Percentiles rank a stretch among this genome's conserved stretches.
Conservation (phyloP, 1,140 invertebrate genomes). For the Macrosteles quadrilineatus region DNA sequence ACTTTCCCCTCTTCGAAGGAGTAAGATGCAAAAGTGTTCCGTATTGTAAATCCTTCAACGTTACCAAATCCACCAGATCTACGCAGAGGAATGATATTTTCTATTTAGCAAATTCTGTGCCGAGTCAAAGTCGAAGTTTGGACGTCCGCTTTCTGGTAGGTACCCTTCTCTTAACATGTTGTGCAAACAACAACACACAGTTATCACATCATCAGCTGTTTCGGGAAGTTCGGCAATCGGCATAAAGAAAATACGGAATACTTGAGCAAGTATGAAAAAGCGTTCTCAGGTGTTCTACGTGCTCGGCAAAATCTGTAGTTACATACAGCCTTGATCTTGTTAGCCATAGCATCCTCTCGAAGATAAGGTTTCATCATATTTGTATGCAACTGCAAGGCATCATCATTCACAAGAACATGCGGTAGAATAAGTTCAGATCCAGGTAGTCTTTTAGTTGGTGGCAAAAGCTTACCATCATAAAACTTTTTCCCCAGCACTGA, state of each 20-base stretch:
- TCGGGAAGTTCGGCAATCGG: conserved; percentile 31
- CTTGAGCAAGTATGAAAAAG: conserved; percentile 35
- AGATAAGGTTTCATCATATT: conserved; percentile 47
- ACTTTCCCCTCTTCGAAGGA: conserved; percentile 9
- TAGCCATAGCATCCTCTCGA: conserved; percentile 35
- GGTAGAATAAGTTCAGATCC: conserved; percentile 39
- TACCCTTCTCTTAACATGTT: conserved; percentile 35
- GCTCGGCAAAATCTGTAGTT: conserved; percentile 43
- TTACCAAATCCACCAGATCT: conserved; percentile 32
- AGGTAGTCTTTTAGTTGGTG: conserved; percentile 36
- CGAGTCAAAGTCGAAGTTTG: conserved; percentile 1
- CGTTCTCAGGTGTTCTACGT: conserved; percentile 41
- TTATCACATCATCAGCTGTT: conserved; percentile 15
- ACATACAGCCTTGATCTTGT: conserved; percentile 39
- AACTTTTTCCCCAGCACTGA: conserved; percentile 33
- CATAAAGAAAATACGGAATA: conserved; percentile 39
- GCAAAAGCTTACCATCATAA: conserved; percentile 31
- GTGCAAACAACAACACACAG: conserved; percentile 33
- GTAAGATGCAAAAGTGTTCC: conserved; percentile 13
- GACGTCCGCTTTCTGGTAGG: background rate
- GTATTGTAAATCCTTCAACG: conserved; percentile 6
- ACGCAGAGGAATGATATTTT: conserved; percentile 33
- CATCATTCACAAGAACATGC: conserved; percentile 47
- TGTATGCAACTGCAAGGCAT: conserved; percentile 44
- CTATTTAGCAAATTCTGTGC: background rate